A percentile compares a stretch with the other conserved stretches of the same genome.
These are phyloP conservation scores for Lophius piscatorius DNA, from an alignment of 2,113 vertebrate genomes.

Conservation along the genomic window DNA sequence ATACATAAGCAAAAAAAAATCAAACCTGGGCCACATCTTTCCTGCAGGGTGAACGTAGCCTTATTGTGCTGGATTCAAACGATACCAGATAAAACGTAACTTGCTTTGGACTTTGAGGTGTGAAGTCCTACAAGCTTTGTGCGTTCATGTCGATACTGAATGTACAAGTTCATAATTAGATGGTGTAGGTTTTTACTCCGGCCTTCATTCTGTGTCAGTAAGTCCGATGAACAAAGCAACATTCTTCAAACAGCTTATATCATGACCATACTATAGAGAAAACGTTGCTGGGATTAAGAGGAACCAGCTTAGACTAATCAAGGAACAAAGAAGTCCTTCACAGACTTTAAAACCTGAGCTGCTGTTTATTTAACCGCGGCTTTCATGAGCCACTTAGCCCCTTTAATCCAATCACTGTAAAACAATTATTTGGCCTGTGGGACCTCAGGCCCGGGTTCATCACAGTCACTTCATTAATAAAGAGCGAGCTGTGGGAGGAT, in stretches of 20 bases:
- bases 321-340: slow-evolving; percentile 9
- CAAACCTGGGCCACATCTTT: no score
- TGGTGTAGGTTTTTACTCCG: no score
- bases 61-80: no score
- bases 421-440: slow-evolving; percentile 62
- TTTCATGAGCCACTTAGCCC: slow-evolving; percentile 71
- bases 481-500: slow-evolving; percentile 25
- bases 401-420: slow-evolving; percentile 64
- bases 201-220: no score
- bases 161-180: no score
- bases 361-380: slow-evolving; percentile 74
- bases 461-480: slow-evolving; percentile 73
- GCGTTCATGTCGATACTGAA: not conserved
- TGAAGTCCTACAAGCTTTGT: no score
- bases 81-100: no score
- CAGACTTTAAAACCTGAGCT: slow-evolving; percentile 34
- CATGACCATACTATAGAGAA: slow-evolving; percentile 3
- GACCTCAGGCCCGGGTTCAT: slow-evolving; percentile 53
- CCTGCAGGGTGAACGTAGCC: no score
- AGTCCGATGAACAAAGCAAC: not conserved
- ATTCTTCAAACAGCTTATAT: slow-evolving; percentile 1
- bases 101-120: no score
- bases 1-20: no score
- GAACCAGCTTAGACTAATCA: slow-evolving; percentile 45
- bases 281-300: not conserved